Evolutionary conservation across 2,888 invertebrate species (phyloP).

Genomic region (Oxystoma pomonae): DNA sequence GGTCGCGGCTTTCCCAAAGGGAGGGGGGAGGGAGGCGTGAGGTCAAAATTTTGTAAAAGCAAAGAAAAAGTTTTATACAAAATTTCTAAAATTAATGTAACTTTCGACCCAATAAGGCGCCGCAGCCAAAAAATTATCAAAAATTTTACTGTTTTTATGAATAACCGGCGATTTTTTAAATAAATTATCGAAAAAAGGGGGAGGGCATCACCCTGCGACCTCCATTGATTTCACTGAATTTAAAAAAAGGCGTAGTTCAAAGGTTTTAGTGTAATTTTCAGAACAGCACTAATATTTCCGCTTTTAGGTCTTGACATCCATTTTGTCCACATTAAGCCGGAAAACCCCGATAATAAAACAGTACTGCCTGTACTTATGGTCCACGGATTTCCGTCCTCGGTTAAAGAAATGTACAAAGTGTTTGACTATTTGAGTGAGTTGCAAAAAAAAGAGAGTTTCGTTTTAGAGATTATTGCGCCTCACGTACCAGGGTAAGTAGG

Average conservation of each 20-base stretch:
- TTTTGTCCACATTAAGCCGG: conserved; percentile 53
- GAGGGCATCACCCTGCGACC: too few species aligned
- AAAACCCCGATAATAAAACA: conserved; percentile 35
- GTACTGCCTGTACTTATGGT: conserved; percentile 65
- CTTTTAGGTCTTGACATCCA: conserved; percentile 57
- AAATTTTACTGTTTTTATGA: too few species aligned
- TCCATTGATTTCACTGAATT: too few species aligned
- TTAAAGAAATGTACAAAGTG: conserved; percentile 75
- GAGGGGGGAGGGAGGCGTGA: too few species aligned
- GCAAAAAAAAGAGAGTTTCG: conserved; percentile 52
- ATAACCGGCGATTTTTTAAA: too few species aligned
- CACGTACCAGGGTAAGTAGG: conserved; percentile 52
- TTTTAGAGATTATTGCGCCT: conserved; percentile 61
- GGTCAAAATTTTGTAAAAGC: too few species aligned
- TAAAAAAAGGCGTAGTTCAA: conserved; percentile 7
- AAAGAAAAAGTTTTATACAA: too few species aligned
- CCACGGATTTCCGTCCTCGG: conserved; percentile 90
- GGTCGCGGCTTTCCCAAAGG: too few species aligned
- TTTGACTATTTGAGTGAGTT: conserved; percentile 61
- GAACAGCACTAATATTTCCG: background rate
- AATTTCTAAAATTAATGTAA: too few species aligned
- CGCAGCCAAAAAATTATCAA: too few species aligned
- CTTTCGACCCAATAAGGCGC: too few species aligned
- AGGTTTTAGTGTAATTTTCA: background rate
- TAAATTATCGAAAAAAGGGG: too few species aligned